Evolutionary conservation across 2,113 vertebrate species (phyloP), one percentile per base, ranked within the genome.

Genomic region (Rallus limicola): DNA sequence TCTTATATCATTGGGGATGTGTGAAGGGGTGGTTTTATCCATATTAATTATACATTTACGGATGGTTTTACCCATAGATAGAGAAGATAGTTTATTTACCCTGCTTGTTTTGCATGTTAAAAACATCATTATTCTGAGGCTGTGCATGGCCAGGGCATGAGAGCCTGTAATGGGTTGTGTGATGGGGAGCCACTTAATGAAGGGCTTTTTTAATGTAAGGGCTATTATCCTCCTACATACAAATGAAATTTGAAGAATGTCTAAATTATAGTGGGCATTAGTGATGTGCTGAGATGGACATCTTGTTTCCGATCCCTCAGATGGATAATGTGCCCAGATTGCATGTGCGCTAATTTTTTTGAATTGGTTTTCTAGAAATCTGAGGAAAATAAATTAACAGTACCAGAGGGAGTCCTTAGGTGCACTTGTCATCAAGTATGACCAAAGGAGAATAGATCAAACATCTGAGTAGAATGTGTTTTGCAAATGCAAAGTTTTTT

Each of bases 161-260:
- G 92, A 94, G 82, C 40, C 86, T 69, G n/a, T 95, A 96, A 96
- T 96, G 82, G 79, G 74, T 60, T 93, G 34, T 28, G 21, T 86
- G 90, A 97, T 15, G 65, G 91, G 83, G 82, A 97, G 76, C 70
- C 80, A 82, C 89, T 97, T 97, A 97, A 88, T 81, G 91, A 97
- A 83, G 92, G 76, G 56, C 83, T 69, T 95, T 95, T 97, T 97
- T 97, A 97, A 95, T 95, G 91, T 93, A 88, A 97, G 84, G 60
- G 78, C 94, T 96, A 31, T 97, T 98, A 95, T 92, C 94, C 65
- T 97, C 86, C 90, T 77, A 84, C 86, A 93, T 96, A 96, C 95
- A 97, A 97, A 96, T 97, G 90, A 92, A 94, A 84, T 96, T 78
- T 96, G 96, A 97, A 97, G 93, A 97, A 97, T 93, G 62, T 93